Evolutionary conservation across 2,888 invertebrate species (phyloP), one percentile per base, ranked within the genome.

Genomic region (Eupithecia dodoneata): DNA sequence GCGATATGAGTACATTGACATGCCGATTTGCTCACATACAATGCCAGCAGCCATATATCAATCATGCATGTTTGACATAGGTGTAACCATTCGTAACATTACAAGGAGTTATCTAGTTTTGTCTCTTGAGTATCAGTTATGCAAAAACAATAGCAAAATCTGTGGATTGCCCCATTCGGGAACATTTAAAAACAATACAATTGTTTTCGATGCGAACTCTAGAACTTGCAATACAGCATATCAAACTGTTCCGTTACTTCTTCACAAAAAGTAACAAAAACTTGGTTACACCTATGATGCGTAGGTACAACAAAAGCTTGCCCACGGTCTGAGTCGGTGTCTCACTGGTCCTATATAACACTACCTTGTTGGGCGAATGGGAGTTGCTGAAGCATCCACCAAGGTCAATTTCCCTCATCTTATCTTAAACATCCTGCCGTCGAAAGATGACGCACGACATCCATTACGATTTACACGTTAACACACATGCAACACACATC

Each of bases 401-500:
- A 95, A 94, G 93, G 94, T 94, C 95, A 95, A 93, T 87, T 94
- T 95, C 94, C 94, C 90, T 91, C 88, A 90, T 93, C 90, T 94
- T 93, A 94, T 92, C 85, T 90, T 91, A 93, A 93, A 93, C 93
- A 93, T 93, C 94, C 89, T 89, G 88, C 87, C 90, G 89, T 91
- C 90, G 85, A 90, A 91, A 93, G 93, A 94, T 93, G 93, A 93
- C 91, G 93, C 93, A 94, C 94, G 95, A 94, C 94, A 94, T 92
- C 86, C 90, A 94, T 90, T 86, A 91, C 88, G 86, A 88, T 89
- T 88, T 89, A 86, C 89, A 93, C 91, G 88, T 89, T 85, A 80
- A 94, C 93, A 94, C 94, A 94, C 94, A 94, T 94, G 94, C 94
- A 94, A 94, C 94, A 95, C 95, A 94, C 93, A 93, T 92, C 93